A percentile compares a stretch with the other conserved stretches of the same genome.
Evolutionary conservation across 2,888 invertebrate species (phyloP).

Genomic region (Calameuta idolon): DNA sequence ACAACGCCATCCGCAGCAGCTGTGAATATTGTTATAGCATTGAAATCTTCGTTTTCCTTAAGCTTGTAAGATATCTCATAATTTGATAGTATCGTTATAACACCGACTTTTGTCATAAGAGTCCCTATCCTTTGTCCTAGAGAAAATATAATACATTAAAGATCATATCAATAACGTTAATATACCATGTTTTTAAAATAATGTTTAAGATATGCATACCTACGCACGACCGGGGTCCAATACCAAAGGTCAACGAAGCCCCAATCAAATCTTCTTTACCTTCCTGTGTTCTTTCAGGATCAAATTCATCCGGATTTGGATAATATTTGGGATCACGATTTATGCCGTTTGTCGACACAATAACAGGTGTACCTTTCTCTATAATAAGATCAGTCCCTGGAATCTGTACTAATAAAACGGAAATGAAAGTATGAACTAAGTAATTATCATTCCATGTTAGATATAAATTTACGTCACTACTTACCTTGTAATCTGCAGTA

Average conservation of each 20-base stretch:
- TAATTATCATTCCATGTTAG: background rate
- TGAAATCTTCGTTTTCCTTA: slow-evolving; percentile 26
- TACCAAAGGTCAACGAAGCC: slow-evolving; percentile 45
- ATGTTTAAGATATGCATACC: slow-evolving; percentile 35
- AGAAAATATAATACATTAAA: slow-evolving; percentile 5
- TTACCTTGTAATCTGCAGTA: slow-evolving; percentile 43
- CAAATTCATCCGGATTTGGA: slow-evolving; percentile 41
- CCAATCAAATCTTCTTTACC: slow-evolving; percentile 33
- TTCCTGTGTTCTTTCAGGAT: slow-evolving; percentile 42
- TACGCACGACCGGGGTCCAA: slow-evolving; percentile 52
- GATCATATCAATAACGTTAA: slow-evolving; percentile 13
- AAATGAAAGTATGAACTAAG: background rate
- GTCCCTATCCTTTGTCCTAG: slow-evolving; percentile 47
- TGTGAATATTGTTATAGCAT: slow-evolving; percentile 42
- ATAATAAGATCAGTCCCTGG: slow-evolving; percentile 43
- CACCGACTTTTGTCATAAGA: slow-evolving; percentile 43
- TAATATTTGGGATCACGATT: slow-evolving; percentile 48
- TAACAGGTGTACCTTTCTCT: slow-evolving; percentile 44
- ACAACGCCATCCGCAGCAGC: slow-evolving; percentile 38
- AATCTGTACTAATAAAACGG: slow-evolving; percentile 30
- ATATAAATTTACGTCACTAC: background rate
- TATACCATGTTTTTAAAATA: slow-evolving; percentile 5
- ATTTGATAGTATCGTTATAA: slow-evolving; percentile 40
- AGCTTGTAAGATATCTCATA: slow-evolving; percentile 37
- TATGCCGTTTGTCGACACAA: slow-evolving; percentile 42